Conservation (phyloP, 2,888 invertebrate species). For the Nomada flava region DNA sequence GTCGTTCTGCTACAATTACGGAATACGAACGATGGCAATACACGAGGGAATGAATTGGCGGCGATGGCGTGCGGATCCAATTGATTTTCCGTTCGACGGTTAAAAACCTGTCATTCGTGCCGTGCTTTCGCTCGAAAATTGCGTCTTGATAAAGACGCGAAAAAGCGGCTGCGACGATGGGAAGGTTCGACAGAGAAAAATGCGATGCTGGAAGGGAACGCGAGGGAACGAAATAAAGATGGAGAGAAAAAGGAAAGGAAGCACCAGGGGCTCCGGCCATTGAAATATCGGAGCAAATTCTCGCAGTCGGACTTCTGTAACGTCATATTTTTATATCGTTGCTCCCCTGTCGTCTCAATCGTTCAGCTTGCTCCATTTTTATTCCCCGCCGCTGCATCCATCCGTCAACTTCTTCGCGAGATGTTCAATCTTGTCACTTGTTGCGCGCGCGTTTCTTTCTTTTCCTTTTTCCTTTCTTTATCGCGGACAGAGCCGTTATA, state of each 20-base stretch:
- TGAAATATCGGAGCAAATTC: constrained; percentile 49
- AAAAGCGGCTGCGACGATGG: constrained; percentile 26
- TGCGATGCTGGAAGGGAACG: not conserved
- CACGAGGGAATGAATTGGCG: constrained; percentile 46
- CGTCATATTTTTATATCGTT: constrained; percentile 22
- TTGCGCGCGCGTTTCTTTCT: too few relatives aligned
- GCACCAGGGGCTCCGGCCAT: constrained; percentile 19
- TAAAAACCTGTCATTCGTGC: constrained; percentile 32
- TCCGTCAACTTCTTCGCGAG: constrained; percentile 17
- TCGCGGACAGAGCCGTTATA: constrained; percentile 10
- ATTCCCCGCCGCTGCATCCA: constrained; percentile 53
- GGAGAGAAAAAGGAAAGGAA: constrained; percentile 15
- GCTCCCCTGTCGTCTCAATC: not conserved
- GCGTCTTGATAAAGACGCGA: constrained; percentile 39
- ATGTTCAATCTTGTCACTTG: not conserved
- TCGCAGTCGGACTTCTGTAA: constrained; percentile 22
- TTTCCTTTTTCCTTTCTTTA: not conserved
- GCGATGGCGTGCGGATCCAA: constrained; percentile 57
- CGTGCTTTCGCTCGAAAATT: constrained; percentile 36
- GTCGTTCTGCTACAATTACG: constrained; percentile 20
- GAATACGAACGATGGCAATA: constrained; percentile 17
- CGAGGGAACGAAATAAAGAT: constrained; percentile 20
- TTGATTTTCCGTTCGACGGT: constrained; percentile 49
- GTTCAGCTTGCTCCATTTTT: constrained; percentile 12
- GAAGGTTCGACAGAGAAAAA: constrained; percentile 35